Conservation (phyloP, 2,888 invertebrate genomes). For the Parnassius smintheus region DNA sequence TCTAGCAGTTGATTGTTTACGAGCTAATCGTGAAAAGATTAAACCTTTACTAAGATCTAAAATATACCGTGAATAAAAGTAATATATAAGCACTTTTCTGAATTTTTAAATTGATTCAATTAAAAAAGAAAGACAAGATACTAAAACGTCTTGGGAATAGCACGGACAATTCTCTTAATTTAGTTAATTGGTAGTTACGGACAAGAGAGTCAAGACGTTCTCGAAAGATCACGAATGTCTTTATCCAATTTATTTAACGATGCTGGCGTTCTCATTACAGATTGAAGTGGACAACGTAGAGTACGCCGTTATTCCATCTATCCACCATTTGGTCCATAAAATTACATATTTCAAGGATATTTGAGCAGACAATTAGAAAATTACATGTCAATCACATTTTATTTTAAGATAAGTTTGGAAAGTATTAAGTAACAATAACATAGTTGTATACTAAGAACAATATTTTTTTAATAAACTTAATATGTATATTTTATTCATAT, state of each 20-base stretch:
- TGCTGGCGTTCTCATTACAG: slow-evolving; percentile 76
- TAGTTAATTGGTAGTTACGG: slow-evolving; percentile 79
- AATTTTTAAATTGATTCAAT: slow-evolving; percentile 39
- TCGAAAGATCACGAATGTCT: slow-evolving; percentile 80
- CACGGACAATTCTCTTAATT: slow-evolving; percentile 78
- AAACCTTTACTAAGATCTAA: background rate
- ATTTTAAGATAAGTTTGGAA: no score
- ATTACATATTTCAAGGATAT: no score
- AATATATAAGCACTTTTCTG: slow-evolving; percentile 10
- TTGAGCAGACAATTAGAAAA: no score
- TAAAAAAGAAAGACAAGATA: slow-evolving; percentile 23
- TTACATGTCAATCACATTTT: no score
- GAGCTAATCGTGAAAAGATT: no score
- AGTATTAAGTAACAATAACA: no score
- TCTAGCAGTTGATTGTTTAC: no score
- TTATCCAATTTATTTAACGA: slow-evolving; percentile 82
- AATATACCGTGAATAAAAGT: background rate
- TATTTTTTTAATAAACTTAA: no score
- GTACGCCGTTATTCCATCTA: slow-evolving; percentile 11
- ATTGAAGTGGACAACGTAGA: slow-evolving; percentile 54
- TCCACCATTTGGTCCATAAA: slow-evolving; percentile 5
- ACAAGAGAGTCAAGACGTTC: slow-evolving; percentile 75
- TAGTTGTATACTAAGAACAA: no score
- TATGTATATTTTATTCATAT: no score
- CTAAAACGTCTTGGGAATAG: slow-evolving; percentile 66